Base-by-base conservation (phyloP, 2,797 vertebrate genomes). In the Manis pentadactyla region DNA sequence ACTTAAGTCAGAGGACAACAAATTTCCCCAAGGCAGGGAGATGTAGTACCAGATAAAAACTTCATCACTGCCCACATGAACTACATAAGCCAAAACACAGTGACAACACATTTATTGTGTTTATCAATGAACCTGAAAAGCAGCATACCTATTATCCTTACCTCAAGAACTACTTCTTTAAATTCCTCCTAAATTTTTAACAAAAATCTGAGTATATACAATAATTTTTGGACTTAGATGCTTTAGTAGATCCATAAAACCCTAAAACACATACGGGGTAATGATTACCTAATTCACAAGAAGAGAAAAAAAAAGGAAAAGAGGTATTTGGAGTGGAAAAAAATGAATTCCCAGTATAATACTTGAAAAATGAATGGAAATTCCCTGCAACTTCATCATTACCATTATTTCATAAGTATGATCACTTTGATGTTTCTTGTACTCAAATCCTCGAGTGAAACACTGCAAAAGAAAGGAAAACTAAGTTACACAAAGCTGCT, bases 401-500 rank as follows among this genome's bases (percentile, higher is more conserved):
- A 99, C 99, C 99, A 99, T 99, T 96, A 99, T 99, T 99, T 99
- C 99, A 18, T 99, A 99, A 92, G 99, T 99, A 96, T 99, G 99
- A 98, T 99, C 99, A 86, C 99, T 99, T 97, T 99, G 99, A 93
- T 99, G 99, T 93, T 99, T 99, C 99, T 99, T 99, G 97, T 99
- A 99, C 88, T 99, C 99, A 98, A 99, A 99, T 95, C 99, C 99
- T 98, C 98, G 98, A 53, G 99, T 99, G 98, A 99, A 99, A 98
- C 99, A 99, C 99, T 99, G 98, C 21, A 97, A 98, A 97, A 97
- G 84, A 95, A 97, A 97, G 64, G 92, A 55, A 97, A 75, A 53
- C 0, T 39, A 78, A 23, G 55, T 97, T 93, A 98, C 55, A 81
- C 93, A 42, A 97, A 71, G 39, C 8, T 82, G 75, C 55, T 46